Evolutionary conservation across 2,113 vertebrate genomes (phyloP).

Genomic region (Malurus cyaneus): DNA sequence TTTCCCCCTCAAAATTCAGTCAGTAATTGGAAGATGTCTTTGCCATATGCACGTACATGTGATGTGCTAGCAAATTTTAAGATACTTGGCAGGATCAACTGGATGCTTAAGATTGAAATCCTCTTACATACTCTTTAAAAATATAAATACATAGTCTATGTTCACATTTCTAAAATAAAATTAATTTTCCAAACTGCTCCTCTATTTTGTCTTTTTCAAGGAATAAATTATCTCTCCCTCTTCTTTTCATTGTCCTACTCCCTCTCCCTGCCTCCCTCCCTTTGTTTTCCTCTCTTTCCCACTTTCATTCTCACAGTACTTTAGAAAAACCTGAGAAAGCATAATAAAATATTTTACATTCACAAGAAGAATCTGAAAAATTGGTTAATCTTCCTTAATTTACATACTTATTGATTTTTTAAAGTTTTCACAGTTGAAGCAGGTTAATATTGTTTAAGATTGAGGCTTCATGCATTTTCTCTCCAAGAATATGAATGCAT

Average conservation of each 20-base stretch:
- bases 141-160: not conserved
- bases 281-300: not conserved
- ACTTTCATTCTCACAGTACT: not conserved
- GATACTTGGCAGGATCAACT: not conserved
- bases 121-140: not conserved
- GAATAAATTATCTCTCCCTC: not conserved
- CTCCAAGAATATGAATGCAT: not conserved
- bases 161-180: not conserved
- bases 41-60: not conserved
- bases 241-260: fast-evolving
- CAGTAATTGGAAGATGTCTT: not conserved
- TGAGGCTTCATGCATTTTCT: not conserved
- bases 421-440: not conserved
- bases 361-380: not conserved
- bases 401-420: not conserved
- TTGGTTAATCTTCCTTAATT: not conserved
- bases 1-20: not conserved
- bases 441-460: not conserved
- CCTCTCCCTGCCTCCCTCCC: not conserved
- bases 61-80: not conserved
- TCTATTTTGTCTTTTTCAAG: not conserved
- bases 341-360: not conserved
- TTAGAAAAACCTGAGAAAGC: not conserved
- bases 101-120: not conserved
- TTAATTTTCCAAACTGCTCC: not conserved